Conservation (phyloP, 1,140 invertebrate genomes). For the Polypedilum vanderplanki region DNA sequence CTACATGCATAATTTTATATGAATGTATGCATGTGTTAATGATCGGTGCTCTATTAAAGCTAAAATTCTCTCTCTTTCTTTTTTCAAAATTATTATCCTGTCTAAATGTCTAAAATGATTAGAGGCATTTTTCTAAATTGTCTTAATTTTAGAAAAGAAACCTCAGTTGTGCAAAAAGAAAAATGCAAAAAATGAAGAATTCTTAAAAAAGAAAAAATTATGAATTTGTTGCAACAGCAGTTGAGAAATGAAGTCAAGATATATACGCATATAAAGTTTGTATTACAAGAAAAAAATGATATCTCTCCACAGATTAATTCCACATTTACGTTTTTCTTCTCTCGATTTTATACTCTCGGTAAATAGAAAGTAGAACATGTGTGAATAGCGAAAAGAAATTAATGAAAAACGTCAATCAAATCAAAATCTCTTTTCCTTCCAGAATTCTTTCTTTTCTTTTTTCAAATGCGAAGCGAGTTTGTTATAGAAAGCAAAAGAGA, state of each 20-base stretch:
- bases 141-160: constrained; percentile 5
- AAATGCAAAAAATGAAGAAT: background rate
- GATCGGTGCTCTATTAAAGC: background rate
- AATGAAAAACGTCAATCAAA: constrained; percentile 28
- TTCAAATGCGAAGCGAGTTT: background rate
- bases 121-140: background rate
- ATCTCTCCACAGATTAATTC: constrained; percentile 4
- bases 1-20: background rate
- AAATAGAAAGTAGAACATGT: constrained; percentile 27
- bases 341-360: background rate
- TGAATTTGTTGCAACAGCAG: background rate
- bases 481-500: background rate
- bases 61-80: background rate
- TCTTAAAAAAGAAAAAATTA: background rate
- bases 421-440: background rate
- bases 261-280: background rate
- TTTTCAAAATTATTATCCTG: background rate
- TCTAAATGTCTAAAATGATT: background rate
- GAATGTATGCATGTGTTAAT: background rate
- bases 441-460: background rate
- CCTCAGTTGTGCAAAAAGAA: background rate
- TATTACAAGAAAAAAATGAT: background rate
- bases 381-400: constrained; percentile 25
- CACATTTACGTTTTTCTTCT: background rate
- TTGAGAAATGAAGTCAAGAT: background rate